These are phyloP conservation scores for Arvicola amphibius DNA, from an alignment of 2,797 vertebrate species.

Conservation along the genomic window DNA sequence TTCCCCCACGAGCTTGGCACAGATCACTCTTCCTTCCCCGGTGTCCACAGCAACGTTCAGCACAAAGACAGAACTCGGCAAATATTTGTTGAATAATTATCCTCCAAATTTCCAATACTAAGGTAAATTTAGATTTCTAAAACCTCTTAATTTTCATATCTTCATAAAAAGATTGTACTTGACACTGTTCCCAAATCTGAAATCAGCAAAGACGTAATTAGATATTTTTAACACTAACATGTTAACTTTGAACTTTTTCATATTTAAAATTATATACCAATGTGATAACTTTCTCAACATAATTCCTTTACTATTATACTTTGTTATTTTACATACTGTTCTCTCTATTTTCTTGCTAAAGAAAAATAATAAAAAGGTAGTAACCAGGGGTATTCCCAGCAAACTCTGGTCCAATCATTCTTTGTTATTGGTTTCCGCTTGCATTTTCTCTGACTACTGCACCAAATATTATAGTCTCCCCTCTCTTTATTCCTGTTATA, in stretches of 20 bases:
- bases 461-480: not conserved
- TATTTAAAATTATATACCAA: conserved; percentile 23
- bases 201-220: not conserved
- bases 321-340: not conserved
- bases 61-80: not conserved
- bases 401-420: not conserved
- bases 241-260: not conserved
- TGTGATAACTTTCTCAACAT: not conserved
- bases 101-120: conserved; percentile 26
- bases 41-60: not conserved
- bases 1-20: not conserved
- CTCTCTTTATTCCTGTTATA: not conserved
- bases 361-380: not conserved
- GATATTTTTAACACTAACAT: conserved; percentile 36
- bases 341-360: not conserved
- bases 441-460: not conserved
- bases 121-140: conserved; percentile 41
- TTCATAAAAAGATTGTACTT: conserved; percentile 50
- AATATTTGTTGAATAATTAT: not conserved
- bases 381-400: not conserved
- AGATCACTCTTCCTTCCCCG: not conserved
- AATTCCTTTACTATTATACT: not conserved
- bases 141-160: conserved; percentile 35
- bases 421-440: conserved; percentile 19
- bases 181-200: conserved; percentile 19